Evolutionary conservation across 2,797 vertebrate species (phyloP).

Genomic region (Oophaga sylvatica): DNA sequence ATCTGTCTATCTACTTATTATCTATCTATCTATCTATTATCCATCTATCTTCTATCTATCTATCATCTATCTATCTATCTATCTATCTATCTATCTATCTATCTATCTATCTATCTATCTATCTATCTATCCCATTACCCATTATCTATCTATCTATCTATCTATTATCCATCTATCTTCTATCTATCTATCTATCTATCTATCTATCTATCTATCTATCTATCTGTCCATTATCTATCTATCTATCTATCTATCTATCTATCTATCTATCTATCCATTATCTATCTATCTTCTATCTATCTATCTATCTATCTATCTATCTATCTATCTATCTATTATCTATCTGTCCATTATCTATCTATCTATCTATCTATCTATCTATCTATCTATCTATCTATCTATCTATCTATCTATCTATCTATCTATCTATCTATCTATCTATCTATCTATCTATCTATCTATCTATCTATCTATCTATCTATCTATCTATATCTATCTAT

Average conservation of each 20-base stretch:
- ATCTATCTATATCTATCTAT: background rate
- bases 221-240: background rate
- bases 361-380: background rate
- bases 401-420: slow-evolving; percentile 5
- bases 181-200: background rate
- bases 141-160: slow-evolving; percentile 4
- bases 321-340: background rate
- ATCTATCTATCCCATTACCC: background rate
- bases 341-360: background rate
- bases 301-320: slow-evolving; percentile 3
- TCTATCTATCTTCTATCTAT: background rate
- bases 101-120: slow-evolving; percentile 6
- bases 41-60: background rate
- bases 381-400: too few species aligned
- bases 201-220: background rate
- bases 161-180: background rate
- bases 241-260: slow-evolving; percentile 14
- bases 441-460: background rate
- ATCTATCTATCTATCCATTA: slow-evolving; percentile 11
- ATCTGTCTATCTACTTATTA: too few species aligned
- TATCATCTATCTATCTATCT: background rate
- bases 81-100: background rate
- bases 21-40: too few species aligned
- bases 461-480: background rate
- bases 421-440: slow-evolving; percentile 9